Conservation (phyloP, 2,113 vertebrate species). For the Myanophis thanlyinensis region DNA sequence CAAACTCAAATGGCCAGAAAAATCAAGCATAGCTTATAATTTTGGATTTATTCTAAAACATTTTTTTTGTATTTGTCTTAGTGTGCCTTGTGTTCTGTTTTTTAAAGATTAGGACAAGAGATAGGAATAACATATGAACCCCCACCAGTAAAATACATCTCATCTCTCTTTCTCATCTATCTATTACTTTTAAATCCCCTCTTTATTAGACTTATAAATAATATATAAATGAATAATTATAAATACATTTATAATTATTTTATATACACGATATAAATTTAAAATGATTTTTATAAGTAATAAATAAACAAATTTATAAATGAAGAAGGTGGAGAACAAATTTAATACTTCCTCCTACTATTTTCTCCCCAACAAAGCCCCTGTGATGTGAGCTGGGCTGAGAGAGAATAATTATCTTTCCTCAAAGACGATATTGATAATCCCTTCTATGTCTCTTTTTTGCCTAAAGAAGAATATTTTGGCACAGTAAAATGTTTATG, state of each 20-base stretch:
- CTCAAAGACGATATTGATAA: not conserved
- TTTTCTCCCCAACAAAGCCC: no score
- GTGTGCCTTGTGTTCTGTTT: not conserved
- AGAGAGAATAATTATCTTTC: not conserved
- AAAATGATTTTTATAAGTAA: no score
- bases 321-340: no score
- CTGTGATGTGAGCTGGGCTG: no score
- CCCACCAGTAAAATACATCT: not conserved
- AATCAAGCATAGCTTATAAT: not conserved
- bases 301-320: no score
- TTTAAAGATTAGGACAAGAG: not conserved
- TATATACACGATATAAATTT: no score
- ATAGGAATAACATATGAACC: not conserved
- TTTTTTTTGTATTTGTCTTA: not conserved
- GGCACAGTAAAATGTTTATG: not conserved
- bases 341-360: no score
- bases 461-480: not conserved
- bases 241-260: no score
- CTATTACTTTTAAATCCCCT: no score
- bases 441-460: not conserved
- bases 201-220: no score
- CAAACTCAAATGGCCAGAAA: not conserved
- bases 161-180: no score
- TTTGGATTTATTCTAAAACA: not conserved
- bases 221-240: no score